These are phyloP conservation scores for Smutsia temminckii DNA, from an alignment of 2,797 vertebrate species.

Conservation along the genomic window DNA sequence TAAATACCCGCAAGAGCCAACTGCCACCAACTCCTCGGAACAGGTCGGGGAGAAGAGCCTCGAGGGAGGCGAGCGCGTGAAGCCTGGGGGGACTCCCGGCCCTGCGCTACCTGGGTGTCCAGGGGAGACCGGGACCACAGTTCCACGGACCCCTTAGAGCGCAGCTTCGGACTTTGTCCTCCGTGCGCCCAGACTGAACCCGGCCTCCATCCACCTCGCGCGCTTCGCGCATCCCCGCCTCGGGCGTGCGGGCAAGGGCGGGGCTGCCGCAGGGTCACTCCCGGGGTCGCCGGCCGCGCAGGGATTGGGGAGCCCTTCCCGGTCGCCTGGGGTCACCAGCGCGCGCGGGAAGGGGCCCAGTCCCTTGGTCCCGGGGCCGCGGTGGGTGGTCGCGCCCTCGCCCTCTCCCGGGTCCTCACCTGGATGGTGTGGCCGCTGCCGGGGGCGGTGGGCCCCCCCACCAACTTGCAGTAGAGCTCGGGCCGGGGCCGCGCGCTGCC, in stretches of 20 bases:
- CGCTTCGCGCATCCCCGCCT: background rate
- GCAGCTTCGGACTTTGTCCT: background rate
- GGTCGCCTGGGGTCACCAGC: background rate
- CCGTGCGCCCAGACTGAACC: background rate
- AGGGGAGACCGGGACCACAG: background rate
- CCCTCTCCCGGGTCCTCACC: slow-evolving; percentile 82
- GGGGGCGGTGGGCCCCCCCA: slow-evolving; percentile 89
- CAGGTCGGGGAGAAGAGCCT: background rate
- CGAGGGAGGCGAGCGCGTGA: background rate
- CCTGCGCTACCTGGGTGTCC: background rate
- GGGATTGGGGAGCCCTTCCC: background rate
- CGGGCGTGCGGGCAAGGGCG: rapidly evolving
- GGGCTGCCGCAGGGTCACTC: background rate
- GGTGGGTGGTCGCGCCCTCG: too few relatives aligned
- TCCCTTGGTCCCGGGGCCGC: too few relatives aligned
- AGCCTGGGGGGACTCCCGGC: background rate
- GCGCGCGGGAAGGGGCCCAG: background rate
- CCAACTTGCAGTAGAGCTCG: slow-evolving; percentile 95
- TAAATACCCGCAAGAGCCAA: background rate
- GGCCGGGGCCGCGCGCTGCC: slow-evolving; percentile 67
- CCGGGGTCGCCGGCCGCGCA: background rate
- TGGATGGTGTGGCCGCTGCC: slow-evolving; percentile 89
- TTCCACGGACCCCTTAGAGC: background rate
- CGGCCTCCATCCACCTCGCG: background rate
- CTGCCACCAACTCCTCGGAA: background rate